A percentile compares a stretch with the other conserved stretches of the same genome.
These are phyloP conservation scores for Odobenus rosmarus DNA, from an alignment of 2,113 vertebrate species.

Conservation along the genomic window DNA sequence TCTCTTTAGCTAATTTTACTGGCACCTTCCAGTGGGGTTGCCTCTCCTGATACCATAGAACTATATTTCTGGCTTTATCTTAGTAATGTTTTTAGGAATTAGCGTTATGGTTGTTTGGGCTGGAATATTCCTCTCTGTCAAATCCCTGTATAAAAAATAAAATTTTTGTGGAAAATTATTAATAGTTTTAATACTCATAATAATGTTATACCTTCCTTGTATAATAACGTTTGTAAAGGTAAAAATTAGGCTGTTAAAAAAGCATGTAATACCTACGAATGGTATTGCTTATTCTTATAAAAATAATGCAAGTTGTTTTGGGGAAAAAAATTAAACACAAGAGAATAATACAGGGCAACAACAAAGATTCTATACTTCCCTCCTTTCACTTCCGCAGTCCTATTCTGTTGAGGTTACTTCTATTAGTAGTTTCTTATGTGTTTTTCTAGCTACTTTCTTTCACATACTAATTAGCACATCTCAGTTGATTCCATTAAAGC, in stretches of 20 bases:
- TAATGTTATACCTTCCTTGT: background rate
- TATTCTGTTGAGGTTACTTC: background rate
- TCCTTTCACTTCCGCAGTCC: background rate
- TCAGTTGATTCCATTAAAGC: background rate
- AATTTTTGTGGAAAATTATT: constrained; percentile 8
- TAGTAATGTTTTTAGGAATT: constrained; percentile 45
- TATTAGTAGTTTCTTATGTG: background rate
- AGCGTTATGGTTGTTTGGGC: constrained; percentile 10
- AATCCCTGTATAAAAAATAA: background rate
- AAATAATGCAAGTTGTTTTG: background rate
- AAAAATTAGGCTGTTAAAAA: background rate
- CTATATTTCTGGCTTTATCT: background rate
- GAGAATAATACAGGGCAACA: background rate
- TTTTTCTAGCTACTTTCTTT: constrained; percentile 14
- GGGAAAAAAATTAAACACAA: background rate
- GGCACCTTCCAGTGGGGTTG: background rate
- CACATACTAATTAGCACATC: background rate
- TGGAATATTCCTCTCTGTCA: constrained; percentile 13
- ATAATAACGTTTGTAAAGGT: background rate
- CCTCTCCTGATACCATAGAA: accelerated
- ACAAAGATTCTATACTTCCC: background rate
- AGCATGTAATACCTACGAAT: background rate
- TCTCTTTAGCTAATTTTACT: constrained; percentile 26
- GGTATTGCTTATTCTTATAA: background rate
- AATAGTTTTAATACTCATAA: background rate